These are phyloP conservation scores for Sorex fumeus DNA, from an alignment of 2,113 vertebrate genomes.

Conservation along the genomic window DNA sequence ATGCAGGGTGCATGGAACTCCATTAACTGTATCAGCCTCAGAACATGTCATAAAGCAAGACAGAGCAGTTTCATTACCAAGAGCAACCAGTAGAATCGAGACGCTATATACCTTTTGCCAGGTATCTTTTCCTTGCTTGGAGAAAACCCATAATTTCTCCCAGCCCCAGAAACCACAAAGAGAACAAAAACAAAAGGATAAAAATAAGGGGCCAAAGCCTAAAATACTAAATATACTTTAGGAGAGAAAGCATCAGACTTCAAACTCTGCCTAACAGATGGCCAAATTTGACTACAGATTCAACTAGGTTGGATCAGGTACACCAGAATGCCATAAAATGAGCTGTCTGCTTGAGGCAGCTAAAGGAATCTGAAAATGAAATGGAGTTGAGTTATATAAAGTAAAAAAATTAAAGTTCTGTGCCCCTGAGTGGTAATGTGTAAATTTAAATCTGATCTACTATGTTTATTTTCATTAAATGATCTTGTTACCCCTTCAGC, in stretches of 20 bases:
- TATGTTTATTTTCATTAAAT: constrained; percentile 74
- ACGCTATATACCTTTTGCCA: neutral
- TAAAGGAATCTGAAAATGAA: constrained; percentile 61
- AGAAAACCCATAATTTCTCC: neutral
- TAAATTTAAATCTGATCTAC: constrained; percentile 62
- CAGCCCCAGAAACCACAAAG: neutral
- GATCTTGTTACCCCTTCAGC: constrained; percentile 70
- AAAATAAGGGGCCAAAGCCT: neutral
- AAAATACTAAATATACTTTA: neutral
- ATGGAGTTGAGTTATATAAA: constrained; percentile 56
- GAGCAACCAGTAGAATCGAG: neutral
- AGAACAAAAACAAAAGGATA: neutral
- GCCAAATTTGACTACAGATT: constrained; percentile 4
- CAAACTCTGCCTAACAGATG: neutral
- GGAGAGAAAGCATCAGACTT: neutral
- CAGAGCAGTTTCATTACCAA: neutral
- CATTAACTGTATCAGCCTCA: neutral
- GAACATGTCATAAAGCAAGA: neutral
- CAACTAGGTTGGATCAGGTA: neutral
- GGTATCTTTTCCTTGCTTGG: neutral
- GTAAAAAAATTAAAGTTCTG: constrained; percentile 59
- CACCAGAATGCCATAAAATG: constrained; percentile 25
- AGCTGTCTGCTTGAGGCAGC: constrained; percentile 1
- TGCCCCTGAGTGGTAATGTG: constrained; percentile 50
- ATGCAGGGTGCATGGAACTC: neutral